These are phyloP conservation scores for Deroplatys truncata DNA, from an alignment of 2,888 invertebrate genomes.

Conservation along the genomic window DNA sequence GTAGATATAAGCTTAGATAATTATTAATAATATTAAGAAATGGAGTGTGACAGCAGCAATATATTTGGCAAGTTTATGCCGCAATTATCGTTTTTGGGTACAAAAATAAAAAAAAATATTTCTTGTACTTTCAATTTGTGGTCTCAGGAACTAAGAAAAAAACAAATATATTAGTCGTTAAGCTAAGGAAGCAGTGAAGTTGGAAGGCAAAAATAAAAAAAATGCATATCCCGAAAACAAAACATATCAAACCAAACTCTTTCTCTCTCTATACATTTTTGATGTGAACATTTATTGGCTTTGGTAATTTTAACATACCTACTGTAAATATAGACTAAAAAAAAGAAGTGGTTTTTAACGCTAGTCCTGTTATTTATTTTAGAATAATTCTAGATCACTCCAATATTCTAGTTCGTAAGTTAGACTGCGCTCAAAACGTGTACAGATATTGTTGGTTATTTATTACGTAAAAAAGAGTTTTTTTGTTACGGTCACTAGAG, in stretches of 20 bases:
- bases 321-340: neutral
- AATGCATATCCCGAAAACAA: slow-evolving; percentile 8
- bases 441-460: neutral
- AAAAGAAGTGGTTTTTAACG: neutral
- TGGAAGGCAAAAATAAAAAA: neutral
- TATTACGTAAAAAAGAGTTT: neutral
- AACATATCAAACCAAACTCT: slow-evolving; percentile 3
- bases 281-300: slow-evolving; percentile 20
- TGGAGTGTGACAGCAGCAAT: neutral
- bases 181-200: neutral
- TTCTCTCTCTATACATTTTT: slow-evolving; percentile 13
- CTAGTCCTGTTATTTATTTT: slow-evolving; percentile 13
- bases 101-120: slow-evolving; percentile 7
- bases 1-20: slow-evolving; percentile 5
- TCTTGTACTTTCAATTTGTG: slow-evolving; percentile 23
- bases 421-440: neutral
- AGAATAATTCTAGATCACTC: neutral
- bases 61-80: slow-evolving; percentile 7
- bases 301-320: neutral
- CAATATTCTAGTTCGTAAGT: neutral
- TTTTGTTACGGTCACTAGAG: neutral
- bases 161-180: neutral
- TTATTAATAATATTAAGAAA: neutral
- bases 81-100: slow-evolving; percentile 15
- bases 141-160: slow-evolving; percentile 21